A percentile compares a stretch with the other conserved stretches of the same genome.
phyloP scores from a whole-genome alignment of 2,888 invertebrate species.

The Temnothorax unifasciatus region DNA sequence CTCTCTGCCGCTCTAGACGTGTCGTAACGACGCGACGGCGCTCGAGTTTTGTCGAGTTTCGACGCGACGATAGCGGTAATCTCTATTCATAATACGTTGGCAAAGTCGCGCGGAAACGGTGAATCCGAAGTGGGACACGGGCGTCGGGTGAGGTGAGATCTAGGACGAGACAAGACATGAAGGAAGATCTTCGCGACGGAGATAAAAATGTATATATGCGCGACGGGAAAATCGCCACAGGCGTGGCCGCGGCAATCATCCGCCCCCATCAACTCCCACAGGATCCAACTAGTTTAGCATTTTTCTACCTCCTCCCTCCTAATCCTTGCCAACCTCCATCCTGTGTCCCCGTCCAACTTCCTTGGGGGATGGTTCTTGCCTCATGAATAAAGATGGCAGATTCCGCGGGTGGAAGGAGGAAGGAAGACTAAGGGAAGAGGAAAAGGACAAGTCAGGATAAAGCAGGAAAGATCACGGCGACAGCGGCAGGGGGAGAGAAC shows the following conservation, averaged over 20 bases:
- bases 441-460: conserved; percentile 35
- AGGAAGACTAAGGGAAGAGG: conserved; percentile 16
- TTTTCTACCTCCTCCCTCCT: conserved; percentile 44
- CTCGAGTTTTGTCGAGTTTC: neutral
- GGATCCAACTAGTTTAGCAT: conserved; percentile 65
- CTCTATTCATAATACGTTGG: conserved; percentile 38
- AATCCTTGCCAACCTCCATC: neutral
- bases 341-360: conserved; percentile 31
- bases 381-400: conserved; percentile 72
- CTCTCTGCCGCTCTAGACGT: neutral
- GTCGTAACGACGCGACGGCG: neutral
- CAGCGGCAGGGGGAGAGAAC: neutral
- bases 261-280: conserved; percentile 34
- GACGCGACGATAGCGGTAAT: conserved; percentile 9
- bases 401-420: conserved; percentile 26
- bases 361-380: conserved; percentile 55
- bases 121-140: neutral
- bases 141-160: conserved; percentile 4
- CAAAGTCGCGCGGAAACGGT: conserved; percentile 3
- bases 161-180: neutral
- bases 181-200: conserved; percentile 50
- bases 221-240: conserved; percentile 56
- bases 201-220: conserved; percentile 61
- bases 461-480: conserved; percentile 57
- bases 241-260: conserved; percentile 63